phyloP scores from a whole-genome alignment of 2,113 vertebrate genomes.

The Larimichthys polyactis region DNA sequence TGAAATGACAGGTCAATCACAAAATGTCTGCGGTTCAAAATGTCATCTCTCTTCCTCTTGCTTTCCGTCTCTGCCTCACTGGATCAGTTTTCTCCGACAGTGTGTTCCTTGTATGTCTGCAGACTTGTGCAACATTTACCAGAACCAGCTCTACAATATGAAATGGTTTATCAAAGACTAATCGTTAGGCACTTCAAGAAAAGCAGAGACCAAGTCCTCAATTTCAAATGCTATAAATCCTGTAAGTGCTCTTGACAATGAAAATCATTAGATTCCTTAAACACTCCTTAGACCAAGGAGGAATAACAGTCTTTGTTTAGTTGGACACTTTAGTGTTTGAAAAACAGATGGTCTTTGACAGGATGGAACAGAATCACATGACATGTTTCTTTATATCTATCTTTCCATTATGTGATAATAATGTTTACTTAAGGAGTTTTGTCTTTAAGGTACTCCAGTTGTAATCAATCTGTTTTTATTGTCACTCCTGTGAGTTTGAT shows the following conservation, averaged over 20 bases:
- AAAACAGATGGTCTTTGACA: neutral
- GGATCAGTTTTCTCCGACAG: conserved; percentile 40
- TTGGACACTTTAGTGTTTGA: neutral
- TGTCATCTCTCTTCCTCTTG: conserved; percentile 40
- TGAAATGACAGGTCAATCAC: conserved; percentile 71
- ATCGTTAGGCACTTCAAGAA: neutral
- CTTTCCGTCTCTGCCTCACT: conserved; percentile 53
- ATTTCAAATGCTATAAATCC: neutral
- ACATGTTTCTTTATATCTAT: neutral
- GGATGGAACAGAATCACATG: neutral
- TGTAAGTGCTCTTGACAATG: neutral
- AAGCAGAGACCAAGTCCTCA: neutral
- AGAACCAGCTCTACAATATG: neutral
- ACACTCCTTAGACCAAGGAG: neutral
- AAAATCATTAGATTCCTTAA: neutral
- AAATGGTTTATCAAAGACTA: conserved; percentile 28
- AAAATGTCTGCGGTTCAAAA: conserved; percentile 53
- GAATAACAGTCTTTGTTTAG: neutral
- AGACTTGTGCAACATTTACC: conserved; percentile 13
- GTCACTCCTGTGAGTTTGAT: neutral
- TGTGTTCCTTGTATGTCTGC: neutral
- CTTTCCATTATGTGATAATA: neutral
- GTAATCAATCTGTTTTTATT: neutral
- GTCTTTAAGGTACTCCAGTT: neutral
- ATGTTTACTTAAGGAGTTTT: too few relatives aligned